Percentiles rank a stretch among this genome's conserved stretches.
phyloP scores from a whole-genome alignment of 35 echinoderm and acorn worm species.

The Lytechinus pictus region DNA sequence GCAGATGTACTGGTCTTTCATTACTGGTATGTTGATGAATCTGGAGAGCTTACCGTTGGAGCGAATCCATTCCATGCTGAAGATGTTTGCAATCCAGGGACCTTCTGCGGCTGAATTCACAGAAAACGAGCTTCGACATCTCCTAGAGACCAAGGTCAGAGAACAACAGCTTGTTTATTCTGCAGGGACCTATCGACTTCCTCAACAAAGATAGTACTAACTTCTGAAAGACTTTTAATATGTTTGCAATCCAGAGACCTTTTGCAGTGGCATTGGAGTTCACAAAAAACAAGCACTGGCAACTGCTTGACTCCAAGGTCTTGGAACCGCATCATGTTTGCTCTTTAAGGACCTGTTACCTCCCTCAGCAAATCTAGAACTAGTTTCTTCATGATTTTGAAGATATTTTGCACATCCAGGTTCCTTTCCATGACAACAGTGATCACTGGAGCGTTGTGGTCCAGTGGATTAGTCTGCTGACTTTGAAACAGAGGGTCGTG shows the following conservation, averaged over 20 bases:
- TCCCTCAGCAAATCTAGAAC: slow-evolving; percentile 46
- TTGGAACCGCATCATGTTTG: slow-evolving; percentile 79
- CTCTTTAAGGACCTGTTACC: slow-evolving; percentile 74
- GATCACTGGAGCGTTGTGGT: too few species aligned
- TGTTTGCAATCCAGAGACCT: slow-evolving; percentile 98
- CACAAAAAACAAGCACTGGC: slow-evolving; percentile 76
- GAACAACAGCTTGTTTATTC: slow-evolving; percentile 49
- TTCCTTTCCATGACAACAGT: slow-evolving; percentile 67
- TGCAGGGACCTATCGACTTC: too few species aligned
- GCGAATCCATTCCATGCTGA: slow-evolving; percentile 95
- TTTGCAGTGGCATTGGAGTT: slow-evolving; percentile 73
- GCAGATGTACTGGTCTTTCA: slow-evolving; percentile 98
- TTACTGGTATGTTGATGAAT: slow-evolving; percentile 96
- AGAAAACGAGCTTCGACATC: slow-evolving; percentile 87
- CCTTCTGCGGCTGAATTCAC: slow-evolving; percentile 79
- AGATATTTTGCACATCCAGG: slow-evolving; percentile 95
- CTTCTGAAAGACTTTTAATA: not conserved
- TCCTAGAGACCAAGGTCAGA: slow-evolving; percentile 89
- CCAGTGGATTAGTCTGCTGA: too few species aligned
- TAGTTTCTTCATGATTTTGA: not conserved
- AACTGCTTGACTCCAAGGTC: slow-evolving; percentile 83
- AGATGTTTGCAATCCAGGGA: slow-evolving; percentile 99
- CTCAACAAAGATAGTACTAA: not conserved
- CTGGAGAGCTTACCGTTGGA: slow-evolving; percentile 86
- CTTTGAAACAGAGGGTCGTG: too few species aligned